phyloP scores from a whole-genome alignment of 2,797 vertebrate genomes.

The Gallinago nigripennis region DNA sequence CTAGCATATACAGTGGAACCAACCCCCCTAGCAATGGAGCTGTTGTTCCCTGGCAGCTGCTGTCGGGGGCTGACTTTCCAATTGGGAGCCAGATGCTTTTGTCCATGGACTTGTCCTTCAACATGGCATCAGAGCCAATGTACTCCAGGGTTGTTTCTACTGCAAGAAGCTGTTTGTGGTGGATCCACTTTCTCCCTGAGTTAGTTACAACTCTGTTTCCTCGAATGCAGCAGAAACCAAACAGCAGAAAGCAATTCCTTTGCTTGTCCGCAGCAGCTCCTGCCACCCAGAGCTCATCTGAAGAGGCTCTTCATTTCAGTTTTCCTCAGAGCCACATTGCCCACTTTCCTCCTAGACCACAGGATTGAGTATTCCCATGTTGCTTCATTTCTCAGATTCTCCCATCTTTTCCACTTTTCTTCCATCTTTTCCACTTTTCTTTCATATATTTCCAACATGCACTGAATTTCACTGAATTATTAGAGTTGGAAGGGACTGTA shows the following conservation, averaged over 20 bases:
- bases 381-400: background rate
- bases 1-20: background rate
- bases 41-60: background rate
- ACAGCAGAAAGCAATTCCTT: background rate
- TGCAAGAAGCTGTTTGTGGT: background rate
- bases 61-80: background rate
- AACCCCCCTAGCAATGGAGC: background rate
- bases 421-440: background rate
- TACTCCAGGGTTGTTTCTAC: background rate
- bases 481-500: too few species aligned
- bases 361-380: background rate
- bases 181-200: background rate
- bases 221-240: background rate
- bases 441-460: background rate
- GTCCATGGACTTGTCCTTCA: background rate
- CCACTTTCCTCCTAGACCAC: background rate
- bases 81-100: background rate
- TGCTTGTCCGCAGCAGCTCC: background rate
- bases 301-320: background rate
- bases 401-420: background rate
- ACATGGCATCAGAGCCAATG: background rate
- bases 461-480: too few species aligned
- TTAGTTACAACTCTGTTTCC: background rate
- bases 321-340: background rate
- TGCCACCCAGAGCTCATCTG: background rate